These are phyloP conservation scores for Neogale vison DNA, from an alignment of 2,113 vertebrate genomes.

Conservation along the genomic window DNA sequence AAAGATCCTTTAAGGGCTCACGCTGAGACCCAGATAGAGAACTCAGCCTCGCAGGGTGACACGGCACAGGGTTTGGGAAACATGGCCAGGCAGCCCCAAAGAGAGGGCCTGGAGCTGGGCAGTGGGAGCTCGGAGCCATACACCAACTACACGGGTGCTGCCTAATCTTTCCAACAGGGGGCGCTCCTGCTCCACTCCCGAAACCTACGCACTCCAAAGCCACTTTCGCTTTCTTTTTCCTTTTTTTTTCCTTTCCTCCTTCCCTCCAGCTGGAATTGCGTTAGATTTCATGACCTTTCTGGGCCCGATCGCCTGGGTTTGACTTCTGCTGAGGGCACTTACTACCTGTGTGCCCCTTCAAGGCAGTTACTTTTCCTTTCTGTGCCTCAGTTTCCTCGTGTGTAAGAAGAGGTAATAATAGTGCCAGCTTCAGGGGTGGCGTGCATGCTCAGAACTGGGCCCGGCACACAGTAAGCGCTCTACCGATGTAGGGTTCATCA, in stretches of 20 bases:
- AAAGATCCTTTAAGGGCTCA: background rate
- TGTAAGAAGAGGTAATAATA: background rate
- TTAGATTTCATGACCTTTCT: background rate
- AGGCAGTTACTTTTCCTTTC: background rate
- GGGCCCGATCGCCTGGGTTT: background rate
- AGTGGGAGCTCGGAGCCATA: background rate
- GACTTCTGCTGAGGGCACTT: background rate
- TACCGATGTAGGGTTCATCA: background rate
- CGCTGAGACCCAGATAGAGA: background rate
- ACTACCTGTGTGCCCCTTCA: too few species aligned
- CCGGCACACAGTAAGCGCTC: background rate
- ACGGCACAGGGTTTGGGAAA: background rate
- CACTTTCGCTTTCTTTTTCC: background rate
- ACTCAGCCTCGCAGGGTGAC: background rate
- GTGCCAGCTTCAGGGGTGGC: background rate
- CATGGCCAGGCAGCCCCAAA: background rate
- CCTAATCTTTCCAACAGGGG: background rate
- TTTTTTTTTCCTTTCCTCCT: background rate
- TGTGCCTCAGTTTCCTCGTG: background rate
- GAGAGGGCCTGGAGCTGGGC: background rate
- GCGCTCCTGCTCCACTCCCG: background rate
- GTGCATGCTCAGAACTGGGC: too few species aligned
- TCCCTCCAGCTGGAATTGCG: background rate
- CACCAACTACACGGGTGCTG: rapidly evolving
- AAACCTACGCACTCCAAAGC: background rate